phyloP scores from a whole-genome alignment of 1,140 invertebrate species.

The Dysdera silvatica region DNA sequence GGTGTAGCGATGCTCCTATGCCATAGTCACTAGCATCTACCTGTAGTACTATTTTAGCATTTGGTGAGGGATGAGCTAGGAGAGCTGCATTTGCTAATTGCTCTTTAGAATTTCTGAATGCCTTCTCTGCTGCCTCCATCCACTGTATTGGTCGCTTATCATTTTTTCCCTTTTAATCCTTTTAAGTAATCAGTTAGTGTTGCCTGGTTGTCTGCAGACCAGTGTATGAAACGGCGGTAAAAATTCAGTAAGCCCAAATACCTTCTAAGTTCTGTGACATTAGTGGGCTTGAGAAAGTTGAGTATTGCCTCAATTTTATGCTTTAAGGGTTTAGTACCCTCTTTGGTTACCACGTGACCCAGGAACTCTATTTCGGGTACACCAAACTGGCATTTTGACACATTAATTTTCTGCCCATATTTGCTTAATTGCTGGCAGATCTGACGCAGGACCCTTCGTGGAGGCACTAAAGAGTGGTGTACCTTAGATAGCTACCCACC shows the following conservation, averaged over 20 bases:
- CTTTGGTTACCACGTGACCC: slow-evolving; percentile 37
- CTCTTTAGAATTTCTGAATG: slow-evolving; percentile 44
- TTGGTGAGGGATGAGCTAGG: slow-evolving; percentile 16
- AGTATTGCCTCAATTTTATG: slow-evolving; percentile 41
- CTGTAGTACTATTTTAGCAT: slow-evolving; percentile 9
- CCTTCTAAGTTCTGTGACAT: slow-evolving; percentile 36
- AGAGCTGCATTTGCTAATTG: slow-evolving; percentile 30
- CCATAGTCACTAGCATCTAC: slow-evolving; percentile 24
- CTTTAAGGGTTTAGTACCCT: slow-evolving; percentile 39
- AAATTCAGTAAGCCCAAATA: slow-evolving; percentile 42
- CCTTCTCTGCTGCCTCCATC: slow-evolving; percentile 27
- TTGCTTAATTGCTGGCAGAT: too few species aligned
- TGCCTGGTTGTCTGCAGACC: too few species aligned
- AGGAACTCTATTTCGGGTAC: slow-evolving; percentile 24
- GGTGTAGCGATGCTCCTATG: slow-evolving; percentile 26
- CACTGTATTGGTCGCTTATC: slow-evolving; percentile 13
- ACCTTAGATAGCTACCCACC: too few species aligned
- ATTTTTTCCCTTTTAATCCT: background rate
- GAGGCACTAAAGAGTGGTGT: too few species aligned
- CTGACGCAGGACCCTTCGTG: too few species aligned
- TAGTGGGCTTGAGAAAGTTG: slow-evolving; percentile 37
- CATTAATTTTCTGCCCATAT: too few species aligned
- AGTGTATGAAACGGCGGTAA: slow-evolving; percentile 43
- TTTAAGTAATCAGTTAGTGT: too few species aligned
- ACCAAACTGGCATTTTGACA: background rate